These are phyloP conservation scores for Thalpophila matura DNA, from an alignment of 2,888 invertebrate genomes.

Conservation along the genomic window DNA sequence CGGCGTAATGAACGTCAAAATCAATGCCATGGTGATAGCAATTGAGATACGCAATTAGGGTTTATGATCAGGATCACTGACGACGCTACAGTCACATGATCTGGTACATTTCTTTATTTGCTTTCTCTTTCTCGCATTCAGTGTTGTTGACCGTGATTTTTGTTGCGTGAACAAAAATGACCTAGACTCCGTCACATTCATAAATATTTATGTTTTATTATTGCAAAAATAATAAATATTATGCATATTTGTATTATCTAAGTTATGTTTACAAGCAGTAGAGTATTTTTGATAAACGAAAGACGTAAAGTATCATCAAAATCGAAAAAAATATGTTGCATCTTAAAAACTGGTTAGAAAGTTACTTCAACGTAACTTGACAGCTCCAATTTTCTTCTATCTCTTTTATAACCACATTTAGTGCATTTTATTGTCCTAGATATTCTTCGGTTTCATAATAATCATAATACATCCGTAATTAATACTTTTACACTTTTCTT, in stretches of 20 bases:
- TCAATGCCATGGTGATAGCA: no score
- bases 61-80: no score
- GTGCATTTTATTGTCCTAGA: no score
- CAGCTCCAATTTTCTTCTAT: no score
- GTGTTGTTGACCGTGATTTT: slow-evolving; percentile 25
- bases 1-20: no score
- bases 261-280: slow-evolving; percentile 29
- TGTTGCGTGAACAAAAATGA: slow-evolving; percentile 24
- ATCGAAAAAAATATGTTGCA: no score
- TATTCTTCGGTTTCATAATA: no score
- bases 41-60: no score
- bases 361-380: neutral
- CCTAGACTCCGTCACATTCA: slow-evolving; percentile 16
- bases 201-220: slow-evolving; percentile 34
- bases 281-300: neutral
- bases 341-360: neutral
- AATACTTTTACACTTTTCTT: no score
- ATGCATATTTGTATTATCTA: slow-evolving; percentile 3
- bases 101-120: neutral
- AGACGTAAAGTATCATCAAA: neutral
- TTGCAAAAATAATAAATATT: slow-evolving; percentile 3
- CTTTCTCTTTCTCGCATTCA: slow-evolving; percentile 8
- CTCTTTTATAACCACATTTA: no score
- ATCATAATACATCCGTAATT: no score
- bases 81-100: neutral